Evolutionary conservation across 2,797 vertebrate species (phyloP).

Genomic region (Pelodytes ibericus): DNA sequence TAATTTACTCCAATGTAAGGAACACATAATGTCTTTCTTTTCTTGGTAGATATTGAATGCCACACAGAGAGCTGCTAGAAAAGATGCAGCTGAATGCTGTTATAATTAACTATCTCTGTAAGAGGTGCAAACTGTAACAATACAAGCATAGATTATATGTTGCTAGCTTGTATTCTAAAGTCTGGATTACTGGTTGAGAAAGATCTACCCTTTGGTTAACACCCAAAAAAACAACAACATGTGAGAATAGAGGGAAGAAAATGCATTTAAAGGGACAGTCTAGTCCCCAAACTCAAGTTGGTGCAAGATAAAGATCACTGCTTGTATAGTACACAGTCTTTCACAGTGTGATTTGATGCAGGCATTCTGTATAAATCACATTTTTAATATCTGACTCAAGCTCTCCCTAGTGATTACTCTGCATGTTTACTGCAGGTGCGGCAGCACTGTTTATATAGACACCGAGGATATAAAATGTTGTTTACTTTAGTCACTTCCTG

Average conservation of each 20-base stretch:
- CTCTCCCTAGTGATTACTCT: too few relatives aligned
- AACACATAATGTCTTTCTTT: conserved; percentile 1
- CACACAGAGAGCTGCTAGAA: conserved; percentile 6
- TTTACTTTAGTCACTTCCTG: too few relatives aligned
- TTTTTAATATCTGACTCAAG: too few relatives aligned
- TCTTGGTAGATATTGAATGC: conserved; percentile 10
- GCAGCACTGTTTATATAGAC: too few relatives aligned
- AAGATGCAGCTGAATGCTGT: conserved; percentile 7
- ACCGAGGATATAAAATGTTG: too few relatives aligned
- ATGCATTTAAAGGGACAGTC: too few relatives aligned
- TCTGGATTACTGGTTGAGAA: not conserved
- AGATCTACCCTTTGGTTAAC: not conserved
- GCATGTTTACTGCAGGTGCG: too few relatives aligned
- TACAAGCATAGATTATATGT: conserved; percentile 2
- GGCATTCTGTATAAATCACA: too few relatives aligned
- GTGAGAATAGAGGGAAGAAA: not conserved
- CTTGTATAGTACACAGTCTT: too few relatives aligned
- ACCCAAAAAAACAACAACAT: not conserved
- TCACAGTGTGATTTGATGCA: too few relatives aligned
- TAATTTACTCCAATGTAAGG: conserved; percentile 40
- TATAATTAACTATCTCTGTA: conserved; percentile 30
- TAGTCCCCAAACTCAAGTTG: too few relatives aligned
- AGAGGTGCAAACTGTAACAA: not conserved
- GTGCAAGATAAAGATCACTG: too few relatives aligned
- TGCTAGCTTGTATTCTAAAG: not conserved